These are phyloP conservation scores for Actinia tenebrosa DNA, from an alignment of 64 coral and sea anemone genomes.

Conservation along the genomic window DNA sequence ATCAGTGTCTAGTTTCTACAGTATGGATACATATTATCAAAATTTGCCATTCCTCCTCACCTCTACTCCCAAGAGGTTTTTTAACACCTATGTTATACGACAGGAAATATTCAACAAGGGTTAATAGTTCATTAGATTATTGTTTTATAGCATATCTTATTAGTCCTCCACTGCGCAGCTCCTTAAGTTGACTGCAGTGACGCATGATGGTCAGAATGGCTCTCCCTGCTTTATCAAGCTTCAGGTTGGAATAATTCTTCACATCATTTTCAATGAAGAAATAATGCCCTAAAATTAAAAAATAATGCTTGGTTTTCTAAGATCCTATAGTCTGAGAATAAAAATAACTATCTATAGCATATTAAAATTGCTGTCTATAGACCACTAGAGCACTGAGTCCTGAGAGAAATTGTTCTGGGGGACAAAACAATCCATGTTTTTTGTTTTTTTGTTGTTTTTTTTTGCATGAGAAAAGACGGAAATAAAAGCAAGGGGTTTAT, in stretches of 20 bases:
- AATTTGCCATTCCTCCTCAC: neutral
- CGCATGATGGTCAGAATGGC: constrained; percentile 73
- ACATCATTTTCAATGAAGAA: constrained; percentile 88
- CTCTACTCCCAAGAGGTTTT: neutral
- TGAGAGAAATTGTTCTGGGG: too few species aligned
- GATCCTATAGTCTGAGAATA: neutral
- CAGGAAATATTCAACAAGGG: neutral
- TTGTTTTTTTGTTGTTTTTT: neutral
- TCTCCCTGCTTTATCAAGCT: constrained; percentile 68
- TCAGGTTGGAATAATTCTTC: constrained; percentile 74
- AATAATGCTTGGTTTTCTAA: neutral
- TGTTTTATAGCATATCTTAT: constrained; percentile 80
- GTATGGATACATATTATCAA: too few species aligned
- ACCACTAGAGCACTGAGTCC: too few species aligned
- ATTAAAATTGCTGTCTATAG: too few species aligned
- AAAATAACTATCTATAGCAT: neutral
- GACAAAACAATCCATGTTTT: neutral
- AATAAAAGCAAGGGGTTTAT: neutral
- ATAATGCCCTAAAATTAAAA: constrained; percentile 45
- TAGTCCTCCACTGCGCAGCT: constrained; percentile 71
- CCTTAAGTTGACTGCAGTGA: constrained; percentile 73
- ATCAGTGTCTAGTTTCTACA: too few species aligned
- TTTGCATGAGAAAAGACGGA: too few species aligned
- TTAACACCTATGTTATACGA: neutral
- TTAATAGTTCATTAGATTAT: neutral